phyloP scores from a whole-genome alignment of 2,113 vertebrate species.

The Gymnogyps californianus region DNA sequence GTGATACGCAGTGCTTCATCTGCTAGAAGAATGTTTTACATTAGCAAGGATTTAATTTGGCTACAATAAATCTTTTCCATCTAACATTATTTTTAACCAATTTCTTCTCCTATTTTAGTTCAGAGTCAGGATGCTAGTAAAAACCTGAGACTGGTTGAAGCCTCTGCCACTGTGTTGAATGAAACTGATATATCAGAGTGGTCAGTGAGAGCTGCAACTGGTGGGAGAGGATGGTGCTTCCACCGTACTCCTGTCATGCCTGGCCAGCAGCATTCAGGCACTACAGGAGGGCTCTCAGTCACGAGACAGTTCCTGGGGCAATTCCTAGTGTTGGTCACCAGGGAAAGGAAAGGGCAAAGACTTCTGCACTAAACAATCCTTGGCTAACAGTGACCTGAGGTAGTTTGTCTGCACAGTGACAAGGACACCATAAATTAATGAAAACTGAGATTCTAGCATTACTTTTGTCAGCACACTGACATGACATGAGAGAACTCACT shows the following conservation, averaged over 20 bases:
- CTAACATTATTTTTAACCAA: neutral
- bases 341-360: neutral
- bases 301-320: neutral
- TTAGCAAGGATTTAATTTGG: neutral
- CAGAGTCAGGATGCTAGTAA: neutral
- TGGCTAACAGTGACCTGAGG: neutral
- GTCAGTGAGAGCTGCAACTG: neutral
- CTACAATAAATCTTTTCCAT: neutral
- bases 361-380: neutral
- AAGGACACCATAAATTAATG: neutral
- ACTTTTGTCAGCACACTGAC: neutral
- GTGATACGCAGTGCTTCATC: neutral
- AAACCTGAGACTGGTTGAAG: neutral
- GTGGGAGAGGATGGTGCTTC: neutral
- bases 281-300: neutral
- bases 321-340: neutral
- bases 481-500: neutral
- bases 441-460: neutral
- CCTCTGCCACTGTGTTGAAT: neutral
- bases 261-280: neutral
- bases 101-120: neutral
- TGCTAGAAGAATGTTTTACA: neutral
- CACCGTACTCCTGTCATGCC: neutral
- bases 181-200: neutral
- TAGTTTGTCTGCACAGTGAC: neutral